Conservation (phyloP, 2,797 vertebrate genomes). For the Ibycter americanus region DNA sequence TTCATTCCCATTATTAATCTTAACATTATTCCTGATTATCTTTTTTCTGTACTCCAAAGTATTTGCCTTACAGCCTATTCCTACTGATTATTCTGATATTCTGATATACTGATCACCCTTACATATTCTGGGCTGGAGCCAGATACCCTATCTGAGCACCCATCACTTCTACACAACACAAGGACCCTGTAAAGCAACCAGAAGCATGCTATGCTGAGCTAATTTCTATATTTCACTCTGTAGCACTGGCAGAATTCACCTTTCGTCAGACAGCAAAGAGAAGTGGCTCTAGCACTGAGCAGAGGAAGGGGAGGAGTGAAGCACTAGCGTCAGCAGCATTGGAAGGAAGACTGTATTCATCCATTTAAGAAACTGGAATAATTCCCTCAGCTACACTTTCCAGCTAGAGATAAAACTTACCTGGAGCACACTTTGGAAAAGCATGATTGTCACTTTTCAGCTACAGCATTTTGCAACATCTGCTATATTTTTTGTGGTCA, state of each 20-base stretch:
- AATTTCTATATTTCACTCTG: neutral
- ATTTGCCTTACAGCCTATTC: neutral
- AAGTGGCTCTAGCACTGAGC: neutral
- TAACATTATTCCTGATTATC: neutral
- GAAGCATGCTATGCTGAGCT: fast-evolving
- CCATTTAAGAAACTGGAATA: neutral
- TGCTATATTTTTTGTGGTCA: neutral
- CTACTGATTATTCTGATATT: neutral
- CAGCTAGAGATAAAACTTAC: neutral
- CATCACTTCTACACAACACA: neutral
- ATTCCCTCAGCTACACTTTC: neutral
- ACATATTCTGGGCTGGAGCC: neutral
- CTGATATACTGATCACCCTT: no score
- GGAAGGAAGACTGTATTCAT: neutral
- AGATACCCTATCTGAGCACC: neutral
- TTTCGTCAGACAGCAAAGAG: neutral
- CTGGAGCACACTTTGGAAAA: neutral
- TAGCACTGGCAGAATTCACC: neutral
- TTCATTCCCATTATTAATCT: neutral
- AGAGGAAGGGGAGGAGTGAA: neutral
- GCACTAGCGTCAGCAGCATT: neutral
- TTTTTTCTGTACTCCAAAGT: neutral
- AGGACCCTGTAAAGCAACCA: neutral
- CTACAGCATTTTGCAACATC: neutral
- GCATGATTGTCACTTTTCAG: neutral